phyloP scores from a whole-genome alignment of 2,888 invertebrate genomes.

The Loripinus fragilis region DNA sequence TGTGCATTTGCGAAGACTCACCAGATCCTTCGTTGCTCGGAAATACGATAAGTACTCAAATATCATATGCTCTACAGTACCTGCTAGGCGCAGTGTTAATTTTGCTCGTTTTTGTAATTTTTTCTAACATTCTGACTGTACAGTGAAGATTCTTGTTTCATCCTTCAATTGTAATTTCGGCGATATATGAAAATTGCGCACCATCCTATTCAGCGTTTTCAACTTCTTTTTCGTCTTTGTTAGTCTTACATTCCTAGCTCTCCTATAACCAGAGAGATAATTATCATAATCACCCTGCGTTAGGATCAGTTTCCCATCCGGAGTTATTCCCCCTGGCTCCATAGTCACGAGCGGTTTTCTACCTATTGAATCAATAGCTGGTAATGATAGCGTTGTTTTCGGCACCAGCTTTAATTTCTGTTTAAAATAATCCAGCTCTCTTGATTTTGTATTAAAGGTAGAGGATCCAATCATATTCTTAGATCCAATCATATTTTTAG shows the following conservation, averaged over 20 bases:
- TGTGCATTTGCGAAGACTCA: too few relatives aligned
- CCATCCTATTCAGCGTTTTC: constrained; percentile 45
- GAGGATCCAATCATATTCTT: too few relatives aligned
- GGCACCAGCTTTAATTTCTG: constrained; percentile 30
- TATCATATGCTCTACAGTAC: too few relatives aligned
- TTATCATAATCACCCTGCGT: constrained; percentile 63
- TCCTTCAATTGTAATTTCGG: constrained; percentile 38
- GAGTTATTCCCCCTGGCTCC: constrained; percentile 65
- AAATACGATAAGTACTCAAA: too few relatives aligned
- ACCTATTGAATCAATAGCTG: constrained; percentile 42
- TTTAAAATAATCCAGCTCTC: background rate
- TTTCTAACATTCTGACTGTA: constrained; percentile 11
- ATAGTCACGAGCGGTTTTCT: constrained; percentile 57
- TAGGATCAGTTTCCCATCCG: constrained; percentile 63
- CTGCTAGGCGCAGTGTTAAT: too few relatives aligned
- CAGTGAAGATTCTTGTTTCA: constrained; percentile 29
- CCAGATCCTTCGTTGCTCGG: too few relatives aligned
- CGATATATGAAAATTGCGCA: constrained; percentile 49
- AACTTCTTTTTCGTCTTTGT: constrained; percentile 43
- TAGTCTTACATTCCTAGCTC: constrained; percentile 53
- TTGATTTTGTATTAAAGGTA: background rate
- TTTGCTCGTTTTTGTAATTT: too few relatives aligned
- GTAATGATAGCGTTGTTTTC: constrained; percentile 43
- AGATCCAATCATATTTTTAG: background rate
- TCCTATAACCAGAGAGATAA: constrained; percentile 57